Percentiles rank a stretch among this genome's conserved stretches.
Evolutionary conservation across 2,797 vertebrate species (phyloP).

Genomic region (Crocodylus rhombifer): DNA sequence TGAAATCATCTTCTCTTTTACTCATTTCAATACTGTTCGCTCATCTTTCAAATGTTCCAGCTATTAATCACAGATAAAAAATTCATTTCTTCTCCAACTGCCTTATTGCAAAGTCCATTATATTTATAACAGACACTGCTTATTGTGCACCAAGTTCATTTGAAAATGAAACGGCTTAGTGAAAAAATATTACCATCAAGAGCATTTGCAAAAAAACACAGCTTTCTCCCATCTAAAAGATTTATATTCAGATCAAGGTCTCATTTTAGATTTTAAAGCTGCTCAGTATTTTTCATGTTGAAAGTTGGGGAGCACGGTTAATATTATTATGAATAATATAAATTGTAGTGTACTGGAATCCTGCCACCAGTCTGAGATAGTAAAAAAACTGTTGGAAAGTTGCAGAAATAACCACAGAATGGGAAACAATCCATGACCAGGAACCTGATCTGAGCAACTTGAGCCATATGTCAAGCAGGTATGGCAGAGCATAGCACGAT

Average conservation of each 20-base stretch:
- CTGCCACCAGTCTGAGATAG: slow-evolving; percentile 40
- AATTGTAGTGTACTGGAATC: slow-evolving; percentile 48
- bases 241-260: background rate
- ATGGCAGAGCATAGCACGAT: slow-evolving; percentile 31
- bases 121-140: background rate
- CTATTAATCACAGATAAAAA: background rate
- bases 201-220: background rate
- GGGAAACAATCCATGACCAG: slow-evolving; percentile 51
- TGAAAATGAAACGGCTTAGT: background rate
- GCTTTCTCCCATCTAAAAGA: background rate
- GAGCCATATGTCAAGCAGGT: slow-evolving; percentile 45
- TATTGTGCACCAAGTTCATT: background rate
- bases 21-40: background rate
- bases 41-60: background rate
- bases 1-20: background rate
- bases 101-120: background rate
- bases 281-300: background rate
- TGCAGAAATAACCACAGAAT: slow-evolving; percentile 60
- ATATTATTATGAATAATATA: slow-evolving; percentile 25
- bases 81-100: background rate
- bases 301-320: slow-evolving; percentile 25
- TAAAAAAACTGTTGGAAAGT: slow-evolving; percentile 42
- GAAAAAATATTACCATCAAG: background rate
- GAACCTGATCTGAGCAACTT: slow-evolving; percentile 52
- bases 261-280: background rate